These are phyloP conservation scores for Epizoanthus ramosus DNA, from an alignment of 92 coral and sea anemone species.

Conservation along the genomic window DNA sequence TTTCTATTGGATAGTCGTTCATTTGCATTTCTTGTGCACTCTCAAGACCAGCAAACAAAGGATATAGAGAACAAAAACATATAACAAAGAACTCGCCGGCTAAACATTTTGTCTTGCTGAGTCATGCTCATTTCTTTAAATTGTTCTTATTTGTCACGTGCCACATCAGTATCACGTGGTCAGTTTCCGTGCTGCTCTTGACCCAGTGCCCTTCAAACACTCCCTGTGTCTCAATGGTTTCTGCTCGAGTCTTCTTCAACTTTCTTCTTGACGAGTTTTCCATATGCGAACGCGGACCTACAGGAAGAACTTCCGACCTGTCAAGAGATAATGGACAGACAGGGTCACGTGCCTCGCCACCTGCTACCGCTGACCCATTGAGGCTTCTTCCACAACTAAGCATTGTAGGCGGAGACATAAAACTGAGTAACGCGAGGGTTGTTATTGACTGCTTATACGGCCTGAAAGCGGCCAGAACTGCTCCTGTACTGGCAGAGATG, in stretches of 20 bases:
- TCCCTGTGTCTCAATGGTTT: not conserved
- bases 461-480: slow-evolving; percentile 21
- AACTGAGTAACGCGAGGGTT: slow-evolving; percentile 15
- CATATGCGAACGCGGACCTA: not conserved
- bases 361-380: not conserved
- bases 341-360: not conserved
- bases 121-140: slow-evolving; percentile 8
- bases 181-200: not conserved
- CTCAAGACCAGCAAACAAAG: no score
- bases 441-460: not conserved
- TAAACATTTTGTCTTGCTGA: not conserved
- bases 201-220: slow-evolving; percentile 14
- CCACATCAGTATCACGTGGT: slow-evolving; percentile 32
- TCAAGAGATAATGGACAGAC: slow-evolving; percentile 20
- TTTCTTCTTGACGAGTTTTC: slow-evolving; percentile 9
- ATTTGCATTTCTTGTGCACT: no score
- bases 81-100: no score
- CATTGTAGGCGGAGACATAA: slow-evolving; percentile 5
- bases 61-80: no score
- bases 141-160: slow-evolving; percentile 1
- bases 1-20: no score
- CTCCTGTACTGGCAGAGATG: slow-evolving; percentile 9
- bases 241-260: slow-evolving; percentile 6
- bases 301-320: slow-evolving; percentile 20
- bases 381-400: slow-evolving; percentile 28